Evolutionary conservation across 2,113 vertebrate species (phyloP).

Genomic region (Geococcyx californianus): DNA sequence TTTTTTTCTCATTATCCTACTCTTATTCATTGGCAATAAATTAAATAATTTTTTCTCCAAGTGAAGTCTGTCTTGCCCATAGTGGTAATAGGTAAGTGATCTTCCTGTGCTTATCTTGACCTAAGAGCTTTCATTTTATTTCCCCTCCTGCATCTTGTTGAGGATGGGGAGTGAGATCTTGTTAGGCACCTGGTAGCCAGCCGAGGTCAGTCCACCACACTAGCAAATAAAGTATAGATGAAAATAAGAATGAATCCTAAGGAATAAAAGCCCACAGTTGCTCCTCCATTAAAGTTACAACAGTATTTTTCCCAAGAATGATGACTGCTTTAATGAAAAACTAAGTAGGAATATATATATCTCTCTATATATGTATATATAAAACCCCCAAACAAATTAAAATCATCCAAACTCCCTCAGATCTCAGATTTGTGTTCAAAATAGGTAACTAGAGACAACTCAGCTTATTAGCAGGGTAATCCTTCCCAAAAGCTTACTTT

Average conservation of each 20-base stretch:
- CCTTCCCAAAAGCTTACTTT: not conserved
- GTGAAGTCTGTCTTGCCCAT: not conserved
- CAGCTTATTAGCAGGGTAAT: not conserved
- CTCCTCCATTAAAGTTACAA: not conserved
- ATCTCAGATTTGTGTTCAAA: not conserved
- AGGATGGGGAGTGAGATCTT: not conserved
- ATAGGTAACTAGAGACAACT: not conserved
- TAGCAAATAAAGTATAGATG: not conserved
- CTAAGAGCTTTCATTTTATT: not conserved
- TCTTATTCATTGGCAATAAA: not conserved
- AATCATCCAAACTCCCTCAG: not conserved
- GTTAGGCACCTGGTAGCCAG: not conserved
- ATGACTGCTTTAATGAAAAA: not conserved
- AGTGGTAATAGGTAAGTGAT: not conserved
- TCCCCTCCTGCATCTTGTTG: not conserved
- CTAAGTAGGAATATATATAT: not conserved
- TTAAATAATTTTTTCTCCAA: not conserved
- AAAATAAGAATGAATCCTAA: not conserved
- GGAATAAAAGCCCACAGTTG: not conserved
- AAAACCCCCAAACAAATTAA: accelerated
- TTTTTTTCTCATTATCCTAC: not conserved
- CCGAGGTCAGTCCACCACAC: no score
- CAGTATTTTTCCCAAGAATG: not conserved
- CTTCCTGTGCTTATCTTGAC: not conserved
- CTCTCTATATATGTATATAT: no score